Evolutionary conservation across 2,113 vertebrate species (phyloP), one percentile per base, ranked within the genome.

Genomic region (Archilochus colubris): DNA sequence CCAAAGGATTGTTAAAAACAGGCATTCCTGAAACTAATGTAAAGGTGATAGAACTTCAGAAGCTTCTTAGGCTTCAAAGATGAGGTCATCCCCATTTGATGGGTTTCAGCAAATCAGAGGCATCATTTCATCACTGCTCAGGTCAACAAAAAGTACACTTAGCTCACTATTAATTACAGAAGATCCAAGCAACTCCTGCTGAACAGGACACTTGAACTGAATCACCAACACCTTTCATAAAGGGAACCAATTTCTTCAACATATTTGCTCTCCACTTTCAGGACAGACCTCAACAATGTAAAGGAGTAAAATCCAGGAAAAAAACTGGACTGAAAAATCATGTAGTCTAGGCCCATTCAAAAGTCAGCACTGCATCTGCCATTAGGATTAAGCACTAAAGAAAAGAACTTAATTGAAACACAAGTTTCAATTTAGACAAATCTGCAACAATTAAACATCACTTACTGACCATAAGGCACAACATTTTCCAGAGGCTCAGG

Each of bases 381-480:
- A 43, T 46, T 44, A 48, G n/a, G n/a, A 76, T 64, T 80, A 67
- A 72, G 73, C 46, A 70, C 20, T 3, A 19, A 16, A 20, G 30
- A 89, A 25, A 92, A 53, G 40, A 40, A 40, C 40, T 13, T 40
- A 40, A 40, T 40, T 40, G 40, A 40, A 40, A 40, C 40, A 40
- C 40, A 40, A 69, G 24, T 64, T 57, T 62, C 59, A 9, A 1
- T 75, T 88, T 43, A 83, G 84, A 64, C 12, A 18, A 94, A 78
- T 3, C 53, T 1, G 7, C 10, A 72, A 36, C 14, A 77, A 53
- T 21, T 31, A 50, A 80, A 68, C 17, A n/a, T 62, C 88, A 75
- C 82, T 94, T 94, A 98, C 98, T 99, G 94, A 99, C 99, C 99
- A 20, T 99, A 99, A 86, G 99, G 99, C 96, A 98, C 97, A 48